Base-by-base conservation (phyloP, 2,113 vertebrate species). In the Amphiprion percula region DNA sequence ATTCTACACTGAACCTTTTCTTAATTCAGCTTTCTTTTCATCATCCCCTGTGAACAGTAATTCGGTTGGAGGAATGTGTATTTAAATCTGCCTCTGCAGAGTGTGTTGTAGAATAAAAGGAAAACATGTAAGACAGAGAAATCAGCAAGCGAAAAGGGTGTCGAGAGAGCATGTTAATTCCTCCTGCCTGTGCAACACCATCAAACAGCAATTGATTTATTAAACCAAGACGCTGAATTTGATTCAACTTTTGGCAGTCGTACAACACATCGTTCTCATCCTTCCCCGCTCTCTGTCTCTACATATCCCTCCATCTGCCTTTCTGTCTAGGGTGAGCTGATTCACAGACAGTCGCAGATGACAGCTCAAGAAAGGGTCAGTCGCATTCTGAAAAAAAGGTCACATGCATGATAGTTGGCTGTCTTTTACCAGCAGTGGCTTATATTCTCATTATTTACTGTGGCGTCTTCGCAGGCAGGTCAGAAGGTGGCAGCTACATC, bases 191-290 rank as follows among this genome's bases (percentile, higher is more conserved):
- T 24, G 23, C 64, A 49, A 37, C 30, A 53, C 30, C 33, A 33
- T 59, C 24, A 68, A 74, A 85, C n/a, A 21, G 24, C 2, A 9
- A 86, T 80, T 76, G 76, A 87, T 89, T 87, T 90, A 84, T 69
- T 62, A 68, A 77, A 41, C 73, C 1, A 1, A 67, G 74, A 76
- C 63, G 72, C 26, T 61, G 59, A 80, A 81, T 82, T 86, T 78
- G 79, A 78, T 66, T 85, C 37, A 69, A 66, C 39, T 77, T 74
- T 56, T 90, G 81, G 75, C 80, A 77, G 67, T 59, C 0, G 2
- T 62, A 54, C 74, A 62, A 28, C 30, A 46, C 47, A 80, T 87
- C 49, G 44, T 60, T 82, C 12, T 47, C 37, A 11, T 4, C 46
- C 47, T 58, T 37, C 8, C 11, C 41, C 46, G 52, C n/a, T 46